Percentiles rank a stretch among this genome's conserved stretches.
Evolutionary conservation across 2,797 vertebrate genomes (phyloP).

Genomic region (Eutrigla gurnardus): DNA sequence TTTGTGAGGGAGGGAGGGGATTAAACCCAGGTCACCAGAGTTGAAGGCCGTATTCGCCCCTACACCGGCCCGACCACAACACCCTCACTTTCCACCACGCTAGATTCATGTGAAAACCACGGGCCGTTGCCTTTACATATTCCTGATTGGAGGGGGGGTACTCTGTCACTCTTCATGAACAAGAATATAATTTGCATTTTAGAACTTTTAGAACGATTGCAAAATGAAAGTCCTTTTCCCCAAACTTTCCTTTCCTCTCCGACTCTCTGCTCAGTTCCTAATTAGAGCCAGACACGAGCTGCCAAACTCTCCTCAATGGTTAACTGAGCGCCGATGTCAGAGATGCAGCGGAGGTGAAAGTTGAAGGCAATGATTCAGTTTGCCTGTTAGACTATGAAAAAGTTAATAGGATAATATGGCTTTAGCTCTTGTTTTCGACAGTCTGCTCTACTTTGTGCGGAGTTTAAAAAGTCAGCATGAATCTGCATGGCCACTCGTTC

Average conservation of each 20-base stretch:
- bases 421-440: slow-evolving; percentile 55
- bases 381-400: slow-evolving; percentile 46
- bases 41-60: slow-evolving; percentile 50
- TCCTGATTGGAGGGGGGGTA: slow-evolving; percentile 42
- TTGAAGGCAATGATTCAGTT: slow-evolving; percentile 64
- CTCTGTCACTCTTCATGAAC: slow-evolving; percentile 49
- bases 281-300: slow-evolving; percentile 77
- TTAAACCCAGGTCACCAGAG: slow-evolving; percentile 60
- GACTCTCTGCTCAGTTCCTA: slow-evolving; percentile 64
- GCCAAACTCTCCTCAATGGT: slow-evolving; percentile 76
- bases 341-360: slow-evolving; percentile 69
- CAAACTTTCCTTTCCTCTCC: slow-evolving; percentile 22
- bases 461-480: slow-evolving; percentile 43
- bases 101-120: slow-evolving; percentile 45
- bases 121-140: slow-evolving; percentile 45
- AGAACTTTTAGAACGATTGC: slow-evolving; percentile 29
- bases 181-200: slow-evolving; percentile 31
- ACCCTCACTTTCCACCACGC: slow-evolving; percentile 59
- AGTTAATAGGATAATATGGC: slow-evolving; percentile 46
- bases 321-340: slow-evolving; percentile 76
- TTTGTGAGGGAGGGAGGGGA: slow-evolving; percentile 29
- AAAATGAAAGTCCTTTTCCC: slow-evolving; percentile 38
- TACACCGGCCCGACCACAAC: slow-evolving; percentile 54
- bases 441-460: slow-evolving; percentile 24
- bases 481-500: slow-evolving; percentile 36